A percentile compares a stretch with the other conserved stretches of the same genome.
phyloP scores from a whole-genome alignment of 2,888 invertebrate species.

The Boloria euphrosyne region DNA sequence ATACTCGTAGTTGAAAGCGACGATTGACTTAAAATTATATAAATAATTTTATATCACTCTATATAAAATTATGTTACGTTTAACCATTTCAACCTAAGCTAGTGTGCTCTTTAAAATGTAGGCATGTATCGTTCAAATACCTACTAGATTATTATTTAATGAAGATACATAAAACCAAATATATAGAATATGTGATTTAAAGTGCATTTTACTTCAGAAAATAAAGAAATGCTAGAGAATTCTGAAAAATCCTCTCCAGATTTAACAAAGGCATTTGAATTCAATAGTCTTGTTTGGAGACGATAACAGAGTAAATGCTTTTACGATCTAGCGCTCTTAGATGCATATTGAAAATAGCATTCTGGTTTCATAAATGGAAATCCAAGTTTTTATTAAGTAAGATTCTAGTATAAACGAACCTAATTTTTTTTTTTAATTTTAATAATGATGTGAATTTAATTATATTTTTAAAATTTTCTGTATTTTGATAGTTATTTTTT shows the following conservation, averaged over 20 bases:
- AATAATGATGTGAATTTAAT: too few species aligned
- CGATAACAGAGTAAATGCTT: constrained; percentile 4
- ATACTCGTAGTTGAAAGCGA: constrained; percentile 7
- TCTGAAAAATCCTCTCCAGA: not conserved
- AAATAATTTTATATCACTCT: too few species aligned
- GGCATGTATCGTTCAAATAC: too few species aligned
- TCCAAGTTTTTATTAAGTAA: not conserved
- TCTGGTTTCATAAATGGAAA: constrained; percentile 1
- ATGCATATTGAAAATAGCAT: not conserved
- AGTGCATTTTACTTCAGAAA: not conserved
- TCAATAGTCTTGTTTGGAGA: constrained; percentile 9
- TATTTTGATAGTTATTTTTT: too few species aligned
- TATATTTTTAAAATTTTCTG: too few species aligned
- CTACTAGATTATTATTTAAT: too few species aligned
- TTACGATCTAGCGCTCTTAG: constrained; percentile 1
- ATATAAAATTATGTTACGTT: too few species aligned
- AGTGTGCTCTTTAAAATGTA: too few species aligned
- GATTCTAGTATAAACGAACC: not conserved
- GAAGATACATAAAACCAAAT: not conserved
- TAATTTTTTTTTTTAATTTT: too few species aligned
- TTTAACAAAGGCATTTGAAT: constrained; percentile 7
- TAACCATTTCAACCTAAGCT: not conserved
- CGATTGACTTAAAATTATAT: constrained; percentile 6
- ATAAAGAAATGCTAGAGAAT: not conserved
- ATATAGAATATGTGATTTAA: not conserved